These are phyloP conservation scores for Heterodera schachtii DNA, from an alignment of 1,140 invertebrate genomes.

Conservation along the genomic window DNA sequence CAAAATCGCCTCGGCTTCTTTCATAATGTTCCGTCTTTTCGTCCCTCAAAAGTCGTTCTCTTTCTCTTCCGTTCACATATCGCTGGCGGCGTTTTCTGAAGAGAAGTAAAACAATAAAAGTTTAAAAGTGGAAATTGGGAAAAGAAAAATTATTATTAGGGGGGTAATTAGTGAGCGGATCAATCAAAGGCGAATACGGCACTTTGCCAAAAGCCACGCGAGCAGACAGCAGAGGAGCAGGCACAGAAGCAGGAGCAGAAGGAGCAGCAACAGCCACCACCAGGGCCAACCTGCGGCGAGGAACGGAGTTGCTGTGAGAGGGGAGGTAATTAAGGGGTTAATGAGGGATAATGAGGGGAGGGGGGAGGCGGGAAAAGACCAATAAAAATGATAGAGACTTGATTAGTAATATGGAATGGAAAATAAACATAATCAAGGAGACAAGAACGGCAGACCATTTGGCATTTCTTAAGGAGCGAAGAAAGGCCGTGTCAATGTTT, in stretches of 20 bases:
- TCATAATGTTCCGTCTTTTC: constrained; percentile 32
- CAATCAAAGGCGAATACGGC: constrained; percentile 9
- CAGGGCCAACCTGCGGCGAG: constrained; percentile 63
- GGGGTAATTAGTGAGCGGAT: neutral
- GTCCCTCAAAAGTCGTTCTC: constrained; percentile 32
- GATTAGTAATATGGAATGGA: too few relatives aligned
- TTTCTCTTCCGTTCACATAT: constrained; percentile 45
- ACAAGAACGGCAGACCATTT: too few relatives aligned
- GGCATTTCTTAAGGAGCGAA: too few relatives aligned
- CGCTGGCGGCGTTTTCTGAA: constrained; percentile 34
- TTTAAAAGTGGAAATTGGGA: neutral
- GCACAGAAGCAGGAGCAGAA: constrained; percentile 59
- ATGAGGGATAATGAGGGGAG: neutral
- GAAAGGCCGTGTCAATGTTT: too few relatives aligned
- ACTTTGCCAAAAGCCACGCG: constrained; percentile 58
- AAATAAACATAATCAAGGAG: too few relatives aligned
- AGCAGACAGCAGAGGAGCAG: constrained; percentile 63
- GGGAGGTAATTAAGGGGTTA: neutral
- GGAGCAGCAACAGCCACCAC: constrained; percentile 63
- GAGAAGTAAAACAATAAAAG: neutral
- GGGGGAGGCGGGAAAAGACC: too few relatives aligned
- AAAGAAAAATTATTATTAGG: neutral
- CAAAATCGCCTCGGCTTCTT: constrained; percentile 56
- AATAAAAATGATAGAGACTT: too few relatives aligned
- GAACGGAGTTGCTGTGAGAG: constrained; percentile 56